Conservation (phyloP, 2,113 vertebrate genomes). For the Struthio camelus region DNA sequence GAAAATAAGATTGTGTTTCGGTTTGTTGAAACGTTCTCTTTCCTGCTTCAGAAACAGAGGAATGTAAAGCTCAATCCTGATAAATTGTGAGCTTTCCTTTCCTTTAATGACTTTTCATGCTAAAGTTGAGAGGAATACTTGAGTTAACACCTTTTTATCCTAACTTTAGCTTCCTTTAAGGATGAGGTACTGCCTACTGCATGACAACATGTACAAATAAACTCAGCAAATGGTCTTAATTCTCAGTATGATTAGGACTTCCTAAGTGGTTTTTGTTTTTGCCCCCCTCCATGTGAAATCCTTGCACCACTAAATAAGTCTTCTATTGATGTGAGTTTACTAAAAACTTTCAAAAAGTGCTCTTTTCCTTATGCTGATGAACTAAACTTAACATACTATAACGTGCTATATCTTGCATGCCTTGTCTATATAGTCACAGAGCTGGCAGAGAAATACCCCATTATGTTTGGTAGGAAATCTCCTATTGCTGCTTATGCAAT, state of each 20-base stretch:
- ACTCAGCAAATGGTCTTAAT: background rate
- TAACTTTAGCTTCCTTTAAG: background rate
- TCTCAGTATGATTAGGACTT: background rate
- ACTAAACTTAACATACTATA: background rate
- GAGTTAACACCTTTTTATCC: background rate
- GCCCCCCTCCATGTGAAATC: background rate
- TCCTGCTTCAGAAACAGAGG: background rate
- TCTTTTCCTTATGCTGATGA: background rate
- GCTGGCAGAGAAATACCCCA: background rate
- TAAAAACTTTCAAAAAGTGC: background rate
- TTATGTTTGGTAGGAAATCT: background rate
- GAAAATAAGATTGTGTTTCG: background rate
- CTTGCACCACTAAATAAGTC: background rate
- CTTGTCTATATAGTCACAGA: background rate
- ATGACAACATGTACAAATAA: background rate
- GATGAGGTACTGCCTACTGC: background rate
- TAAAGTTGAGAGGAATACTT: background rate
- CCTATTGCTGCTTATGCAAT: background rate
- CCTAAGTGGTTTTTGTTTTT: background rate
- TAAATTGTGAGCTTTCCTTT: background rate
- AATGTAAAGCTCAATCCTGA: background rate
- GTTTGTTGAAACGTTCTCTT: background rate
- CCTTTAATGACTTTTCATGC: background rate
- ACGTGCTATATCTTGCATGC: background rate
- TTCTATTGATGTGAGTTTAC: background rate